Evolutionary conservation across 2,113 vertebrate genomes (phyloP), one percentile per base, ranked within the genome.

Genomic region (Alaudala cheleensis): DNA sequence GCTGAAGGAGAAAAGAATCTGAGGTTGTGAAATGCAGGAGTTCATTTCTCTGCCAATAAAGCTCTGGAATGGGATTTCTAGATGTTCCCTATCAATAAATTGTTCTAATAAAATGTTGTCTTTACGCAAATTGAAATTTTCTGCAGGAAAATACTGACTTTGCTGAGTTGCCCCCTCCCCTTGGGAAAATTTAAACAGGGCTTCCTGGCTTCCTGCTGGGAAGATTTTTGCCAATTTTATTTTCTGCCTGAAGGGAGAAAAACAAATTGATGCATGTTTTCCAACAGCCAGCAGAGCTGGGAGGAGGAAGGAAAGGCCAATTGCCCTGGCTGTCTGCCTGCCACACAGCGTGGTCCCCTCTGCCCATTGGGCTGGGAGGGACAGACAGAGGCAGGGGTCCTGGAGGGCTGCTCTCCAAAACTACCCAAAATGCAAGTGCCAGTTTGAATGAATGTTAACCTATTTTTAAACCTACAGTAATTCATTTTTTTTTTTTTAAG

Each of bases 241-340:
- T 96, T 96, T 96, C 92, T 97, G 94, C 91, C 92, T 96, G 92
- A 94, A 93, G 92, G 76, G 67, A 93, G 80, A 90, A 96, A 95
- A 94, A 57, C 96, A 97, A 95, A 92, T 86, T 92, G 94, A 86
- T 92, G 80, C 71, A 64, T 92, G 86, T 92, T 93, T 94, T 93
- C 95, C 92, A 93, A 10, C 71, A 93, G 86, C 86, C 93, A 94
- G 72, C 47, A 77, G 71, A 88, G 80, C 71, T 88, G 76, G 82
- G 85, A 94, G 88, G 80, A 92, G 90, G 56, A 80, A 61, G 71
- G 71, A 53, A 86, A 90, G 76, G 88, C 88, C 76, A 76, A 95
- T 58, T 83, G 76, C 76, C 57, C 73, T 96, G 95, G 88, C 91
- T 91, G 26, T 9, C n/a, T 92, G 91, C 91, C 95, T 83, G 76